Conservation (phyloP, 2,113 vertebrate genomes). For the Heterochromis multidens region DNA sequence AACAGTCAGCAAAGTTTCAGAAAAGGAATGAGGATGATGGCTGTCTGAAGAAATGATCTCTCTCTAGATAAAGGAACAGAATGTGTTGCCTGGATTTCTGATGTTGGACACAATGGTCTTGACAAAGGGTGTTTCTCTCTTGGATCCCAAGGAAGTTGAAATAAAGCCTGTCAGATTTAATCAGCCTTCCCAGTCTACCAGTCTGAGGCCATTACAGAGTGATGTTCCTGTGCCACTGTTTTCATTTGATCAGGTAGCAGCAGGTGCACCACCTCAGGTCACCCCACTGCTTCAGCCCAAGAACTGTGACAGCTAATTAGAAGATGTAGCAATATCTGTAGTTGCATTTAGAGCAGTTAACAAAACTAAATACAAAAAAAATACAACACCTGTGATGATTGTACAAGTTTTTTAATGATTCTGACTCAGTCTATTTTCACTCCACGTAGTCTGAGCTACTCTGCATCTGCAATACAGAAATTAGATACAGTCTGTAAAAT, state of each 20-base stretch:
- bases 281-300: conserved; percentile 1
- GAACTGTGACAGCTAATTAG: background rate
- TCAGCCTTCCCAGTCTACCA: background rate
- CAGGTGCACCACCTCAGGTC: conserved; percentile 10
- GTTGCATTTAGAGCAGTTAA: background rate
- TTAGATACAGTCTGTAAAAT: background rate
- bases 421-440: background rate
- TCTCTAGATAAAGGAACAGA: background rate
- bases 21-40: background rate
- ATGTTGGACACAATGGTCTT: conserved; percentile 54
- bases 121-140: conserved; percentile 69
- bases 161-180: background rate
- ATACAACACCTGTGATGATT: background rate
- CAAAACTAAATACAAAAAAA: background rate
- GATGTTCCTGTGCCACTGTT: background rate
- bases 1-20: background rate
- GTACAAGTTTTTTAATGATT: background rate
- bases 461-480: background rate
- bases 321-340: background rate
- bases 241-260: conserved; percentile 22
- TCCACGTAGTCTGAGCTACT: background rate
- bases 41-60: background rate
- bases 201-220: conserved; percentile 17
- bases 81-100: conserved; percentile 8
- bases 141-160: background rate